Conservation (phyloP, 2,888 invertebrate species). For the Agelastica alni region DNA sequence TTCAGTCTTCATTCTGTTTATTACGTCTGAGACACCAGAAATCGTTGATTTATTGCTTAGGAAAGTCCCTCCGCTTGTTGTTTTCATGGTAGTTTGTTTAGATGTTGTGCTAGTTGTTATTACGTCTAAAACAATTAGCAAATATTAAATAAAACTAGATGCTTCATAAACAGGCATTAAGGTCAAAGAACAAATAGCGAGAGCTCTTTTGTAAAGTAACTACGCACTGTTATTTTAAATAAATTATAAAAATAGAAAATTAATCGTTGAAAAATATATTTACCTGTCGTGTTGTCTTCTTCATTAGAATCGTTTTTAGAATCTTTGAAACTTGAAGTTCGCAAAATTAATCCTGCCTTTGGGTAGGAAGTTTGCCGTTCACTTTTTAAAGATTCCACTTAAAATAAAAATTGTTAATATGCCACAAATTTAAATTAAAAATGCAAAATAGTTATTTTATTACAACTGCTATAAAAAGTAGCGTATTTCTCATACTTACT, state of each 20-base stretch:
- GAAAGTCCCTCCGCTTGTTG: constrained; percentile 63
- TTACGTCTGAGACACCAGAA: constrained; percentile 74
- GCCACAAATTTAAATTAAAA: too few relatives aligned
- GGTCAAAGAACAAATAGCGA: too few relatives aligned
- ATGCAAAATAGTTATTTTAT: too few relatives aligned
- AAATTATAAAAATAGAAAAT: too few relatives aligned
- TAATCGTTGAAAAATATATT: constrained; percentile 1
- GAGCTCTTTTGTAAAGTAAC: too few relatives aligned
- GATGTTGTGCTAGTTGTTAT: constrained; percentile 20
- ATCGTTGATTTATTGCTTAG: constrained; percentile 73
- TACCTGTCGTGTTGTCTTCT: constrained; percentile 48
- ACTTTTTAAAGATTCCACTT: constrained; percentile 62
- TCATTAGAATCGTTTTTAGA: constrained; percentile 39
- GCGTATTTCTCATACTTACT: too few relatives aligned
- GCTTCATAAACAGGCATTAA: too few relatives aligned
- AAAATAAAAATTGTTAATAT: too few relatives aligned
- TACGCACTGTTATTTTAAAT: too few relatives aligned
- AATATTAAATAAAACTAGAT: not conserved
- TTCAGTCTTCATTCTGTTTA: constrained; percentile 75
- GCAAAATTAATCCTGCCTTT: constrained; percentile 75
- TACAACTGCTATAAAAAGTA: too few relatives aligned
- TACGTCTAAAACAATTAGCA: constrained; percentile 9
- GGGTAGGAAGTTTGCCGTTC: constrained; percentile 66
- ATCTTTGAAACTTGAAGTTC: constrained; percentile 66
- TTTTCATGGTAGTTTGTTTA: constrained; percentile 26